These are phyloP conservation scores for Ceratosolen fusciceps DNA, from an alignment of 1,140 invertebrate genomes.

Conservation along the genomic window DNA sequence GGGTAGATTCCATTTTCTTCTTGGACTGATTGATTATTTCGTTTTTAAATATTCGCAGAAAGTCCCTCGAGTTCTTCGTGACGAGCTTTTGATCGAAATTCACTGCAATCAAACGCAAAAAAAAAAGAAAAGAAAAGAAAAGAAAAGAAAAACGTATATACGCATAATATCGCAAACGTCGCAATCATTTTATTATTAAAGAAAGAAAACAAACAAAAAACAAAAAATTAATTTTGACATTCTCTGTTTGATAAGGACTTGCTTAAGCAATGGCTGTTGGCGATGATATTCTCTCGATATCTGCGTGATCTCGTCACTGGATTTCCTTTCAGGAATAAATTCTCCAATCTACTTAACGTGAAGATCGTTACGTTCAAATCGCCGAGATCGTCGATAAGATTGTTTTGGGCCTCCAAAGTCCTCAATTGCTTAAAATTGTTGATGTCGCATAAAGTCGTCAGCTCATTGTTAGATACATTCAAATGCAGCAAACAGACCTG, in stretches of 20 bases:
- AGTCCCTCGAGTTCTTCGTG: conserved; percentile 67
- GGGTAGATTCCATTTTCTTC: conserved; percentile 53
- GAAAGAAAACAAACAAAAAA: no score
- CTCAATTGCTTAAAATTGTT: conserved; percentile 65
- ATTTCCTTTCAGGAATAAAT: conserved; percentile 75
- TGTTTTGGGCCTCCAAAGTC: conserved; percentile 69
- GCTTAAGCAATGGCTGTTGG: conserved; percentile 74
- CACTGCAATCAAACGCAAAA: conserved; percentile 45
- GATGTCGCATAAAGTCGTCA: conserved; percentile 66
- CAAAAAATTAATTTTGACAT: conserved; percentile 19
- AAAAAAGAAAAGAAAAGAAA: no score
- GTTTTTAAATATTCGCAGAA: conserved; percentile 72
- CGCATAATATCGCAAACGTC: no score
- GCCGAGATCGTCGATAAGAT: conserved; percentile 69
- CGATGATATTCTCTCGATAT: conserved; percentile 78
- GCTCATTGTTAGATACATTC: conserved; percentile 72
- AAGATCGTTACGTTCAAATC: conserved; percentile 72
- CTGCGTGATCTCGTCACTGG: conserved; percentile 74
- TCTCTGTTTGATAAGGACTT: conserved; percentile 47
- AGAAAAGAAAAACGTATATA: neutral
- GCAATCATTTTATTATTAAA: no score
- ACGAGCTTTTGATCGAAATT: conserved; percentile 71
- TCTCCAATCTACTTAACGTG: conserved; percentile 70
- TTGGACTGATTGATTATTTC: conserved; percentile 59
- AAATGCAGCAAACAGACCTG: conserved; percentile 69